Conservation (phyloP, 2,888 invertebrate species). For the Spialia ferax region DNA sequence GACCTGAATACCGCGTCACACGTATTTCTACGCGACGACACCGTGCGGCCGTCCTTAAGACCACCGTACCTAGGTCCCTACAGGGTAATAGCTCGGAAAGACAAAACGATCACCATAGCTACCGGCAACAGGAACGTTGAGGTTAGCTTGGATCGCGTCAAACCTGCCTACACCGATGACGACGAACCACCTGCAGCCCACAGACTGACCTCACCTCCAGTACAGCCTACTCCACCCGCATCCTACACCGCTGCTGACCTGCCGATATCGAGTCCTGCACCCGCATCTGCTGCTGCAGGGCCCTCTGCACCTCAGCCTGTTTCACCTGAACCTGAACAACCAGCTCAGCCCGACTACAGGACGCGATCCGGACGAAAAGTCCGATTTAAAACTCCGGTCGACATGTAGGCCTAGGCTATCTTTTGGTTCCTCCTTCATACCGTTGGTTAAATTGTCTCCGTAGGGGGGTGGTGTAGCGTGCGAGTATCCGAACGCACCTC, state of each 20-base stretch:
- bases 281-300: neutral
- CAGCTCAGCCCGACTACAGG: neutral
- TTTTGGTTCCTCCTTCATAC: neutral
- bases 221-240: neutral
- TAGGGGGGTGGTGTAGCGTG: conserved; percentile 6
- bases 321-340: neutral
- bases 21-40: conserved; percentile 1
- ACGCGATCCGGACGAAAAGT: neutral
- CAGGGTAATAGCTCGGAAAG: neutral
- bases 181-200: neutral
- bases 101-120: neutral
- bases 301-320: neutral
- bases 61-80: neutral
- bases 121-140: conserved; percentile 3
- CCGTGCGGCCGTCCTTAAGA: neutral
- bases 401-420: neutral
- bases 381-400: neutral
- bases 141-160: conserved; percentile 4
- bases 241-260: neutral
- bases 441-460: neutral
- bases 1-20: neutral
- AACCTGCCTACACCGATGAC: neutral
- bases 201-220: neutral
- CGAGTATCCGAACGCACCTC: neutral
- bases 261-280: neutral